Percentiles rank a stretch among this genome's conserved stretches.
These are phyloP conservation scores for Orius insidiosus DNA, from an alignment of 1,140 invertebrate genomes.

Conservation along the genomic window DNA sequence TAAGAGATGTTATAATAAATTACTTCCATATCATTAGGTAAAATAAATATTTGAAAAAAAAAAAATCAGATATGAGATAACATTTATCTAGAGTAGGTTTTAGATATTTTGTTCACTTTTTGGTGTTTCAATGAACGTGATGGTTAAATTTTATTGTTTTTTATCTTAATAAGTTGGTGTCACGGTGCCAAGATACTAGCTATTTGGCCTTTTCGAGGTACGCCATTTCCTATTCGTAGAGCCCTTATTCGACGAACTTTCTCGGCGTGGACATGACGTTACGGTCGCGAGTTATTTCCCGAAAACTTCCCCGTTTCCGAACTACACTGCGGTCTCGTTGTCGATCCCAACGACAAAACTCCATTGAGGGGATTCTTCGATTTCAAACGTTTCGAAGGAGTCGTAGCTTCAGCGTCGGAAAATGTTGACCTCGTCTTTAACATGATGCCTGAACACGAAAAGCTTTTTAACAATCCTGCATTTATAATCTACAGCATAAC, in stretches of 20 bases:
- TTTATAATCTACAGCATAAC: conserved; percentile 12
- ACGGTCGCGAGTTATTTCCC: conserved; percentile 27
- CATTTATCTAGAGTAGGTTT: too few relatives aligned
- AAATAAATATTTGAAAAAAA: too few relatives aligned
- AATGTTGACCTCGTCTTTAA: not conserved
- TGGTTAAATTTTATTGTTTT: too few relatives aligned
- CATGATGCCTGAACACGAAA: not conserved
- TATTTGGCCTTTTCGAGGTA: conserved; percentile 22
- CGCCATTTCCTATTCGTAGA: conserved; percentile 25
- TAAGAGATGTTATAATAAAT: too few relatives aligned
- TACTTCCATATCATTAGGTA: too few relatives aligned
- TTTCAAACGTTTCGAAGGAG: not conserved
- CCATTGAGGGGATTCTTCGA: conserved; percentile 6
- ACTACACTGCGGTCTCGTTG: conserved; percentile 30
- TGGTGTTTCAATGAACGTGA: too few relatives aligned
- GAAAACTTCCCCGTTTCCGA: conserved; percentile 27
- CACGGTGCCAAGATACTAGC: conserved; percentile 20
- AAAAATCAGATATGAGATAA: too few relatives aligned
- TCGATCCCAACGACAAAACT: not conserved
- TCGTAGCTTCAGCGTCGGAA: not conserved
- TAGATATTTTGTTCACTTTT: too few relatives aligned
- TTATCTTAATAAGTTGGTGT: too few relatives aligned
- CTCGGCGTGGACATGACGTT: conserved; percentile 23
- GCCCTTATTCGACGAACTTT: conserved; percentile 22
- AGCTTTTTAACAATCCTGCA: conserved; percentile 20